Evolutionary conservation across 2,113 vertebrate genomes (phyloP), one percentile per base, ranked within the genome.

Genomic region (Scolopax mira): DNA sequence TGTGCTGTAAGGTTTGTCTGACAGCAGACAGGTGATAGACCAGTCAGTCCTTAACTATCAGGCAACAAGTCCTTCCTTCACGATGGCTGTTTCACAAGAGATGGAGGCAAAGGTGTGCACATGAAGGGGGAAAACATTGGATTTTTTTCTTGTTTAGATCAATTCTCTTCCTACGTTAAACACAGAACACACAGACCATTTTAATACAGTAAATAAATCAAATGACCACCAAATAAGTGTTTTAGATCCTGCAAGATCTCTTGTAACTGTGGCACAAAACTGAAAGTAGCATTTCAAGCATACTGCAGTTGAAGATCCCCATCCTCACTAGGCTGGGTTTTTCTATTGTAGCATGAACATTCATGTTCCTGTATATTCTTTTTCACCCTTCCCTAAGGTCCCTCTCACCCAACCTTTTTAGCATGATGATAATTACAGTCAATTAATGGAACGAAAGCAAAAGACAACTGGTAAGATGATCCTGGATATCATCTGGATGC

Each of bases 401-500:
- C 17, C 39, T 77, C 75, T 92, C 48, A 88, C 35, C 31, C 88
- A 61, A 54, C 70, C 94, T 94, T 79, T 91, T 93, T 54, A 79
- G 48, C 41, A 71, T 62, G 41, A 88, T 72, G 73, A 86, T 89
- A 83, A 93, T 33, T n/a, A 89, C 79, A 95, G 85, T n/a, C 91
- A 96, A 90, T 71, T 65, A 61, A 79, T 61, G 77, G 86, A 95
- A 85, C 69, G 77, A 79, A 94, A 90, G 88, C 9, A 85, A 49
- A 94, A 95, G 72, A 65, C 27, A 13, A 46, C 84, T 91, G 75
- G 51, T 81, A 93, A 93, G 10, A 95, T 77, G 67, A 93, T 96
- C 65, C 83, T 93, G 73, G 84, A 95, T 7, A 7, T 92, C 92
- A 94, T 95, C 75, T 6, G 64, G 95, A 94, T 74, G 94, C 91